A percentile compares a stretch with the other conserved stretches of the same genome.
Conservation (phyloP, 2,888 invertebrate species). For the Incurvaria masculella region DNA sequence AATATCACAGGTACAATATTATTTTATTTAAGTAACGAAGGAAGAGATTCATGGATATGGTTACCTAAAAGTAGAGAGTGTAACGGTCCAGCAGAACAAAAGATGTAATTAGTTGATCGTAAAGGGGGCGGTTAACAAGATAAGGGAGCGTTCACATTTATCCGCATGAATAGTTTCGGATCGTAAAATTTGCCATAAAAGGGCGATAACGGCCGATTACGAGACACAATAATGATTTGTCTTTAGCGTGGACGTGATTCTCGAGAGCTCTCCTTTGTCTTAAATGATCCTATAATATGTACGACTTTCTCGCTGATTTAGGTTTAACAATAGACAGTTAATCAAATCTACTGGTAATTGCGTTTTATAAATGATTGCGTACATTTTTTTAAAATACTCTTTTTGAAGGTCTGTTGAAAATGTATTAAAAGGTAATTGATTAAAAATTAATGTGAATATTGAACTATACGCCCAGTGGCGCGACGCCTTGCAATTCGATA, state of each 20-base stretch:
- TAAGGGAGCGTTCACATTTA: constrained; percentile 39
- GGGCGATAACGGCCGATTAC: constrained; percentile 56
- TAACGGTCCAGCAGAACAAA: too few species aligned
- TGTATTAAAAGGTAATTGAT: too few species aligned
- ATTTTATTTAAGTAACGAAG: too few species aligned
- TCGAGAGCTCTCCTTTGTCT: constrained; percentile 1
- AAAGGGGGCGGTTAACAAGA: constrained; percentile 35
- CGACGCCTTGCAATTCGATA: too few species aligned
- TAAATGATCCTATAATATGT: constrained; percentile 6
- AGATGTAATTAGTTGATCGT: constrained; percentile 36
- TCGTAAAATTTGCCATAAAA: constrained; percentile 56
- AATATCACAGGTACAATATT: too few species aligned
- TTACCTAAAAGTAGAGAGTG: too few species aligned
- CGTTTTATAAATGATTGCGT: constrained; percentile 3
- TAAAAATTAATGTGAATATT: too few species aligned
- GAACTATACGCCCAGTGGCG: too few species aligned
- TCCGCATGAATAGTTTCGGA: constrained; percentile 52
- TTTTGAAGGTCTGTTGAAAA: too few species aligned
- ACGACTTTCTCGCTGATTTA: neutral
- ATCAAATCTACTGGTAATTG: constrained; percentile 9
- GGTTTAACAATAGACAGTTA: neutral
- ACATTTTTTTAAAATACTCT: too few species aligned
- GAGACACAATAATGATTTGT: constrained; percentile 55
- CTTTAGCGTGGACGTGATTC: constrained; percentile 47
- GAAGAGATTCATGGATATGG: too few species aligned